A percentile compares a stretch with the other conserved stretches of the same genome.
Conservation (phyloP, 2,888 invertebrate genomes). For the Pedicia rivosa region DNA sequence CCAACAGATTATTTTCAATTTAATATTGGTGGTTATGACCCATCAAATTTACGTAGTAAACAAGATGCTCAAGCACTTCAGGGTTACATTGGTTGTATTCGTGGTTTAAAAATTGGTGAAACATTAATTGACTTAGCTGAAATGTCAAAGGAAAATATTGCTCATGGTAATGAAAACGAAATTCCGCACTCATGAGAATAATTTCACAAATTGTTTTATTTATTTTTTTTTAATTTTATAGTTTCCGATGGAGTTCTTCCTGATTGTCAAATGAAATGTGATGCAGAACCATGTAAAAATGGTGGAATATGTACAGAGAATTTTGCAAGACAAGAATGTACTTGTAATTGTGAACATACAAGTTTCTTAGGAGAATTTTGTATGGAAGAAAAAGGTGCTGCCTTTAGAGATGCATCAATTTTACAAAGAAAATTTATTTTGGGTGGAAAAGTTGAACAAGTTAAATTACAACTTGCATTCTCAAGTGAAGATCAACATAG, state of each 20-base stretch:
- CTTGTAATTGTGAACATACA: constrained; percentile 77
- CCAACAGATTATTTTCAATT: constrained; percentile 81
- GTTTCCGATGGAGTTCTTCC: constrained; percentile 53
- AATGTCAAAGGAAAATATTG: constrained; percentile 49
- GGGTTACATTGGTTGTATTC: constrained; percentile 74
- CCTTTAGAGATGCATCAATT: constrained; percentile 75
- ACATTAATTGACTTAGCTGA: constrained; percentile 62
- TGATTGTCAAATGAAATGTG: constrained; percentile 81
- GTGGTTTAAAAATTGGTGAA: constrained; percentile 72
- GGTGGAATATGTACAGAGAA: constrained; percentile 78
- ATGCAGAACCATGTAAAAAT: constrained; percentile 73
- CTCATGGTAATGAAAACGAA: constrained; percentile 39
- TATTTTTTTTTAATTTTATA: constrained; percentile 16
- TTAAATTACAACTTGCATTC: constrained; percentile 75
- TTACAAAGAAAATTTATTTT: constrained; percentile 61
- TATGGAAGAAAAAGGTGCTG: constrained; percentile 77
- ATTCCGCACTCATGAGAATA: constrained; percentile 1
- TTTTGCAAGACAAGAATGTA: constrained; percentile 69
- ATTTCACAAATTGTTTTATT: not conserved
- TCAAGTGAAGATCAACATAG: constrained; percentile 66
- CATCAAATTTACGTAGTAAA: constrained; percentile 47
- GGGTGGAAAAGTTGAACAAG: constrained; percentile 52
- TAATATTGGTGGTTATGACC: constrained; percentile 73
- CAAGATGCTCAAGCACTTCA: constrained; percentile 36
- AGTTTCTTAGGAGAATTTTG: constrained; percentile 82